A percentile compares a stretch with the other conserved stretches of the same genome.
Evolutionary conservation across 2,888 invertebrate species (phyloP).

Genomic region (Vandiemenella viatica): DNA sequence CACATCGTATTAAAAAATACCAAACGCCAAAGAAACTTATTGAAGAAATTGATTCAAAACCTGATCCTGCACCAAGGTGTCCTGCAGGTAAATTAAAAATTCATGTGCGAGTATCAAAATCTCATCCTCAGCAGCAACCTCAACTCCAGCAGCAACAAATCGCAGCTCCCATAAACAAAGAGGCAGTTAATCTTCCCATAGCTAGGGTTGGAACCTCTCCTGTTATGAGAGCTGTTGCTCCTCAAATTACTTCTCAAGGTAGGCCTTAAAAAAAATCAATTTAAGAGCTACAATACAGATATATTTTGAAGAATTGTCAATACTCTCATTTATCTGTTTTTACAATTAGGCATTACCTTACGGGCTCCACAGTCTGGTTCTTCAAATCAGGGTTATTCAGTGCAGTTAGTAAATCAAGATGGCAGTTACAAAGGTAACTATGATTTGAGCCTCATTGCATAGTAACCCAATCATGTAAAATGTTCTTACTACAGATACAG

Average conservation of each 20-base stretch:
- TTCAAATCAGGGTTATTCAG: slow-evolving; percentile 30
- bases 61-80: slow-evolving; percentile 43
- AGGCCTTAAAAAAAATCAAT: slow-evolving; percentile 1
- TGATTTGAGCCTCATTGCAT: background rate
- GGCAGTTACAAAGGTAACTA: slow-evolving; percentile 36
- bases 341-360: background rate
- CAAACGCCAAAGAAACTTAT: slow-evolving; percentile 55
- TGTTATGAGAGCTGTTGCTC: slow-evolving; percentile 25
- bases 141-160: slow-evolving; percentile 4
- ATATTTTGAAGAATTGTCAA: no score
- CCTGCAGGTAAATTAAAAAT: slow-evolving; percentile 50
- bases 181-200: slow-evolving; percentile 12
- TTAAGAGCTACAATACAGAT: background rate
- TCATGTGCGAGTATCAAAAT: slow-evolving; percentile 28
- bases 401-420: slow-evolving; percentile 39
- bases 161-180: slow-evolving; percentile 1
- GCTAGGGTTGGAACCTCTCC: slow-evolving; percentile 30
- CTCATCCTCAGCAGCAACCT: slow-evolving; percentile 3
- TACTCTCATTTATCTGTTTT: no score
- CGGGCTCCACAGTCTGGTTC: background rate
- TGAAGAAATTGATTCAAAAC: slow-evolving; percentile 46
- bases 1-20: slow-evolving; percentile 62
- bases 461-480: background rate
- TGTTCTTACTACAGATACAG: background rate
- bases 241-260: slow-evolving; percentile 23